phyloP scores from a whole-genome alignment of 2,888 invertebrate genomes.

The Hirtodrosophila confusa region DNA sequence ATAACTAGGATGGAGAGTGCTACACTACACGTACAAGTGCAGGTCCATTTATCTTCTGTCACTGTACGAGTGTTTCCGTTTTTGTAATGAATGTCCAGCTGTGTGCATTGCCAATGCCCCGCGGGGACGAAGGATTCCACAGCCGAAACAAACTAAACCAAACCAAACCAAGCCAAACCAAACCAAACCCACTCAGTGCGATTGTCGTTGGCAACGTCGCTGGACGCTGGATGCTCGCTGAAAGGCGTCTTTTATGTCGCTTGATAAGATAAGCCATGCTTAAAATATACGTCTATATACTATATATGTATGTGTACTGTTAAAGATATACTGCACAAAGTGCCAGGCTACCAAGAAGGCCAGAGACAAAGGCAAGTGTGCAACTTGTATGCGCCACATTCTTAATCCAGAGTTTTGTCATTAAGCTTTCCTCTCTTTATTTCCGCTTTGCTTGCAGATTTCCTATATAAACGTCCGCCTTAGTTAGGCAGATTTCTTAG shows the following conservation, averaged over 20 bases:
- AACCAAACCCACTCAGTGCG: conserved; percentile 6
- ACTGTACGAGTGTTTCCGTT: conserved; percentile 77
- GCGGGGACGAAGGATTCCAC: conserved; percentile 52
- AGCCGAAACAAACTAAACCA: conserved; percentile 45
- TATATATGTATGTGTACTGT: conserved; percentile 28
- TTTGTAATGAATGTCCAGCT: conserved; percentile 79
- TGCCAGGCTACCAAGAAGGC: conserved; percentile 39
- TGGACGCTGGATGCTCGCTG: conserved; percentile 61
- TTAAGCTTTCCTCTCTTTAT: conserved; percentile 60
- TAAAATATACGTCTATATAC: conserved; percentile 72
- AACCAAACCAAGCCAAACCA: conserved; percentile 39
- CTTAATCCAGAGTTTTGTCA: conserved; percentile 78
- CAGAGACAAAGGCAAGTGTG: conserved; percentile 67
- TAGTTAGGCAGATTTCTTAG: conserved; percentile 65
- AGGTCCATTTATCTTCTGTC: conserved; percentile 78
- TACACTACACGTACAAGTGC: conserved; percentile 70
- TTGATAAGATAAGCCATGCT: conserved; percentile 78
- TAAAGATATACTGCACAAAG: conserved; percentile 42
- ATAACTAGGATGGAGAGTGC: conserved; percentile 20
- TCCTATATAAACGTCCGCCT: conserved; percentile 48
- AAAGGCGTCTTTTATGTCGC: conserved; percentile 79
- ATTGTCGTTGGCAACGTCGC: neutral
- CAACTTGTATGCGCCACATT: conserved; percentile 76
- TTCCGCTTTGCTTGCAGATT: conserved; percentile 62
- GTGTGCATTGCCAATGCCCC: conserved; percentile 73